Conservation (phyloP, 37 sponge, comb jelly and placozoan genomes). For the Geodia barretti region DNA sequence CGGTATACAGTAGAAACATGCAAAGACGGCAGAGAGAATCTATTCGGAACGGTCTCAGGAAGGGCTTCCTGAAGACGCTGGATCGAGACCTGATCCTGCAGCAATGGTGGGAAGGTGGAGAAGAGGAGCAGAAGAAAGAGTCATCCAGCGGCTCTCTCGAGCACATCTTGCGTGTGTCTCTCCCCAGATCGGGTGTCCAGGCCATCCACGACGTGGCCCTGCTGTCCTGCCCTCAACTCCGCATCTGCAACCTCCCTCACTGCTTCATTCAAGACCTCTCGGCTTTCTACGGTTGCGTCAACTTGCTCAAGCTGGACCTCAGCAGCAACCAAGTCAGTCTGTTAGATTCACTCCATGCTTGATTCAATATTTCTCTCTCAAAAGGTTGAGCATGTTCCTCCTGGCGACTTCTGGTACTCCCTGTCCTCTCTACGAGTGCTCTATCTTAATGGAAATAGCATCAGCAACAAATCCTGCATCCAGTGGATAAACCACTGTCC, state of each 20-base stretch:
- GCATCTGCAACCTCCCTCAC: slow-evolving; percentile 56
- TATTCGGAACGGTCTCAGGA: slow-evolving; percentile 22
- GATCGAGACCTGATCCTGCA: slow-evolving; percentile 38
- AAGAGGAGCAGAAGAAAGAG: not conserved
- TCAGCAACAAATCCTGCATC: slow-evolving; percentile 21
- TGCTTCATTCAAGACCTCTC: slow-evolving; percentile 66
- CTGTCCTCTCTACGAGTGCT: slow-evolving; percentile 60
- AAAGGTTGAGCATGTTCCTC: slow-evolving; percentile 65
- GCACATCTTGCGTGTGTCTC: slow-evolving; percentile 21
- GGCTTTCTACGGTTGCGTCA: slow-evolving; percentile 64
- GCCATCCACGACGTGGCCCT: slow-evolving; percentile 45
- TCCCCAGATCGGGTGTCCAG: slow-evolving; percentile 22
- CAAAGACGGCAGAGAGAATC: slow-evolving; percentile 35
- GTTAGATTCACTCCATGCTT: not conserved
- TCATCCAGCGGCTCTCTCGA: not conserved
- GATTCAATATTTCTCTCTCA: not conserved
- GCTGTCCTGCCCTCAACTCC: slow-evolving; percentile 39
- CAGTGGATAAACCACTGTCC: slow-evolving; percentile 28
- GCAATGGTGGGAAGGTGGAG: not conserved
- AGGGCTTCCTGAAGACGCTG: slow-evolving; percentile 60
- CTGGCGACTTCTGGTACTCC: slow-evolving; percentile 54
- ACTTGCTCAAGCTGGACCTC: slow-evolving; percentile 80
- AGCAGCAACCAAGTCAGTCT: slow-evolving; percentile 76
- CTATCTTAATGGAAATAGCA: slow-evolving; percentile 70
- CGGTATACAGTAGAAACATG: slow-evolving; percentile 9